These are phyloP conservation scores for Vulpes lagopus DNA, from an alignment of 2,113 vertebrate genomes.

Conservation along the genomic window DNA sequence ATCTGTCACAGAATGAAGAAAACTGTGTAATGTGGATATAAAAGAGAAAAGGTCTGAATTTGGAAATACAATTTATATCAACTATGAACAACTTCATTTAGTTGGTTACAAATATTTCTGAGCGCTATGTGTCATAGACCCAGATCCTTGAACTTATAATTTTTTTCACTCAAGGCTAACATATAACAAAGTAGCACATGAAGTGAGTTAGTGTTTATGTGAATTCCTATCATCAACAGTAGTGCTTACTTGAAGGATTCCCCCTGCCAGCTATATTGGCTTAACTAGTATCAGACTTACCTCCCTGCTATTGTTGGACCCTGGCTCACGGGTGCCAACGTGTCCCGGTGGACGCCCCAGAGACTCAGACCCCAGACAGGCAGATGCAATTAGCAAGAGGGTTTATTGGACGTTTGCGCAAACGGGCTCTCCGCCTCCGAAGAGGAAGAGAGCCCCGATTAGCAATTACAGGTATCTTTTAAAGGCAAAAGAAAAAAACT, in stretches of 20 bases:
- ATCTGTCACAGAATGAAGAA: not conserved
- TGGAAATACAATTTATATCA: not conserved
- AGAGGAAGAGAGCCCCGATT: no score
- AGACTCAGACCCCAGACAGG: no score
- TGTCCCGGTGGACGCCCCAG: no score
- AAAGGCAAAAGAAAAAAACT: no score
- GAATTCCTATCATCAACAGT: not conserved
- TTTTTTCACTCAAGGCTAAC: not conserved
- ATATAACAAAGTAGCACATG: not conserved
- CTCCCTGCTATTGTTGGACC: no score
- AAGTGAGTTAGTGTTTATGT: not conserved
- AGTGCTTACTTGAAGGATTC: not conserved
- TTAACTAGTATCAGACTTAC: not conserved
- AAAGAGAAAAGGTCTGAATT: not conserved
- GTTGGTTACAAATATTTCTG: not conserved
- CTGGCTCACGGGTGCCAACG: no score
- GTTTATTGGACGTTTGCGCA: no score
- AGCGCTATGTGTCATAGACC: not conserved
- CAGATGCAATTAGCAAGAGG: no score
- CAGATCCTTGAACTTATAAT: not conserved
- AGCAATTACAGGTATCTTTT: no score
- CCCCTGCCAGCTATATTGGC: not conserved
- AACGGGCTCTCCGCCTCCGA: no score
- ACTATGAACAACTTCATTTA: not conserved
- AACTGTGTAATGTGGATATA: not conserved